Evolutionary conservation across 2,888 invertebrate species (phyloP), one percentile per base, ranked within the genome.

Genomic region (Coecobrya sp.): DNA sequence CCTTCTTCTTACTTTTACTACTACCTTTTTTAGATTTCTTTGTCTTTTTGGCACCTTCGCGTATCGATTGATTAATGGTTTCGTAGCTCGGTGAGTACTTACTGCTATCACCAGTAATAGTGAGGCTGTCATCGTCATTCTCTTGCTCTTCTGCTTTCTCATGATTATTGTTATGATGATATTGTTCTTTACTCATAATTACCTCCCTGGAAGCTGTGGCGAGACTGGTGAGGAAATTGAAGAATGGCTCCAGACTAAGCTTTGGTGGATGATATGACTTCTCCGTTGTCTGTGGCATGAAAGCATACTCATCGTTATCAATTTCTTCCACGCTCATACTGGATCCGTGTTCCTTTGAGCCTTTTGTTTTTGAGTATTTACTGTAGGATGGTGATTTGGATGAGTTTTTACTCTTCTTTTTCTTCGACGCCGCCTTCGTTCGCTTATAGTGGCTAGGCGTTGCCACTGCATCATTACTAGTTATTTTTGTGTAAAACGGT

Each of bases 231-330:
- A 93, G 88, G 36, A 93, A 86, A 70, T 93, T 93, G 52, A 93
- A 93, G 49, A 93, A 93, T 10, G 93, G 93, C 86, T 93, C 93
- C 65, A 93, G 89, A 59, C 93, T 91, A 27, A 93, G 81, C 82
- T 93, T 93, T 16, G 89, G 93, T 11, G 70, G 87, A 59, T 73
- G 89, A 45, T 87, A 84, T 3, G 91, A 59, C 36, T 87, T 82
- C n/a, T 90, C 87, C 16, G 88, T 87, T 25, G 86, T 91, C 36
- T 73, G 88, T 13, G 91, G 88, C 88, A 70, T 89, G 11, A 86
- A 89, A 30, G 65, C 85, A 62, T 76, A 42, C 19, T 76, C 86
- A 11, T 91, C 65, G 36, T 42, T 59, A 59, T 55, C 86, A 25
- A 86, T 19, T 16, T 49, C 79, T 19, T 91, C 91, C 0, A 19